Percentiles rank a stretch among this genome's conserved stretches.
Conservation (phyloP, 1,140 invertebrate genomes). For the Metaphire vulgaris region DNA sequence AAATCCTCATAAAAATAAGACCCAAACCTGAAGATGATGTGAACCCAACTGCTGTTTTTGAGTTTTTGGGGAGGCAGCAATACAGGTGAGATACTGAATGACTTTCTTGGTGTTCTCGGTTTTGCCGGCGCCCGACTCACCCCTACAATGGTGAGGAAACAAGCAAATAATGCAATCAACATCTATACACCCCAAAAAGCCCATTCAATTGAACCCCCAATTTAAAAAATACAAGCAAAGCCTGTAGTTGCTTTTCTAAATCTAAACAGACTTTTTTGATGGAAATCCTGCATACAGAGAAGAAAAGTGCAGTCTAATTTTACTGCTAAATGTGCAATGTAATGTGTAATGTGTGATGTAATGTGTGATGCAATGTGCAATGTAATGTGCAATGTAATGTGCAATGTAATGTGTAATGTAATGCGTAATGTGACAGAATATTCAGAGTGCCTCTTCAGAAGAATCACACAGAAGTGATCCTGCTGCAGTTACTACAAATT, state of each 20-base stretch:
- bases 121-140: constrained; percentile 43
- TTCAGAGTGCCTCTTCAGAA: no score
- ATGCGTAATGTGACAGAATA: no score
- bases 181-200: neutral
- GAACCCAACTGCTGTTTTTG: neutral
- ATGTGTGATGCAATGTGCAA: no score
- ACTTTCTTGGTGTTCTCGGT: constrained; percentile 65
- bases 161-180: neutral
- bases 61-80: constrained; percentile 23
- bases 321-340: no score
- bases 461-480: no score
- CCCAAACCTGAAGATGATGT: neutral
- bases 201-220: neutral
- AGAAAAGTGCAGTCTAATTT: no score
- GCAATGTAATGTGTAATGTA: no score
- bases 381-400: no score
- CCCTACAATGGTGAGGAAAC: constrained; percentile 34
- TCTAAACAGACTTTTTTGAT: neutral
- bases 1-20: neutral
- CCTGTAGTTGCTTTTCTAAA: neutral
- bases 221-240: no score
- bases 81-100: constrained; percentile 39
- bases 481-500: no score
- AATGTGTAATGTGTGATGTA: no score
- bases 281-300: no score